phyloP scores from a whole-genome alignment of 2,888 invertebrate genomes.

The Hyposoter didymator region DNA sequence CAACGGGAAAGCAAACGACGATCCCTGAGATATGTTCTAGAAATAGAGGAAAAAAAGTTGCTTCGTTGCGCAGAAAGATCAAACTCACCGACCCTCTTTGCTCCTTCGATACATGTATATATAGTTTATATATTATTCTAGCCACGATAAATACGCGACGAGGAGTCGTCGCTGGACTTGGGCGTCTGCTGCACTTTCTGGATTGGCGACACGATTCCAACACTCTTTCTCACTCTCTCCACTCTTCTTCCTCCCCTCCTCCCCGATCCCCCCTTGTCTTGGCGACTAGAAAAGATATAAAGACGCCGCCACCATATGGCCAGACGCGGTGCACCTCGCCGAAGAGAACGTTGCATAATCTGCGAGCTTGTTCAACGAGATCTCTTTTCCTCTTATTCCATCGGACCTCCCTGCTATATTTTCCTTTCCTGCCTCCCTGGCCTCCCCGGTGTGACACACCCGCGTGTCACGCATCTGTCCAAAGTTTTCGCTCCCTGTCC shows the following conservation, averaged over 20 bases:
- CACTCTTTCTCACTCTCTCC: conserved; percentile 9
- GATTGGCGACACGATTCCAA: conserved; percentile 67
- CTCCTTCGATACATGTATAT: conserved; percentile 15
- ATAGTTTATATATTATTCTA: conserved; percentile 17
- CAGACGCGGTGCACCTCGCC: conserved; percentile 57
- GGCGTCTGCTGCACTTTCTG: conserved; percentile 66
- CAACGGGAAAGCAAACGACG: conserved; percentile 17
- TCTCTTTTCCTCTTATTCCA: conserved; percentile 34
- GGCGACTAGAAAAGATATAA: conserved; percentile 78
- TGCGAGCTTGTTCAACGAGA: conserved; percentile 65
- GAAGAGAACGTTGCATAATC: conserved; percentile 78
- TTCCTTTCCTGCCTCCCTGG: conserved; percentile 37
- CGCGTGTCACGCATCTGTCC: conserved; percentile 81
- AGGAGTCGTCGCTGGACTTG: conserved; percentile 43
- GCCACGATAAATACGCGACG: conserved; percentile 54
- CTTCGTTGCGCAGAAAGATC: conserved; percentile 40
- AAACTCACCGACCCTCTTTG: conserved; percentile 49
- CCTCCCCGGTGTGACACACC: conserved; percentile 52
- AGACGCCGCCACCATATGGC: conserved; percentile 81
- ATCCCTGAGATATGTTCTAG: conserved; percentile 21
- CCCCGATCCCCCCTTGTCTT: conserved; percentile 47
- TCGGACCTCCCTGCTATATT: conserved; percentile 50
- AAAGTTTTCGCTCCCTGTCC: conserved; percentile 52
- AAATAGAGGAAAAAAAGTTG: conserved; percentile 19
- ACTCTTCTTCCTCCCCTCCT: background rate